These are phyloP conservation scores for Metellina segmentata DNA, from an alignment of 2,888 invertebrate genomes.

Conservation along the genomic window DNA sequence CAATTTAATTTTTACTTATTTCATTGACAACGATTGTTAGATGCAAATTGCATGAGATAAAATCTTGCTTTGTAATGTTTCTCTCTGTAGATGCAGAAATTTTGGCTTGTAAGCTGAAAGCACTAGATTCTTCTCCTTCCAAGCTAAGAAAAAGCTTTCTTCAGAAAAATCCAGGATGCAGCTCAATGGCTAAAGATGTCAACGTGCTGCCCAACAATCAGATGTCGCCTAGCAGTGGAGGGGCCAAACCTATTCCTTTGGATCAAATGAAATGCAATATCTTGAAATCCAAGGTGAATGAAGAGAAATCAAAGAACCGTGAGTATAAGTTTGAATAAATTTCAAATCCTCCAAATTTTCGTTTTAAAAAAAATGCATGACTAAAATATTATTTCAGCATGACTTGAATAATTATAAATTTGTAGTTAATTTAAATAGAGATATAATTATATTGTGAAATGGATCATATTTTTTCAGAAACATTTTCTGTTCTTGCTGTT, in stretches of 20 bases:
- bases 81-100: conserved; percentile 66
- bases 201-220: conserved; percentile 73
- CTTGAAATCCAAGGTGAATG: conserved; percentile 76
- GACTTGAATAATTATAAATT: too few relatives aligned
- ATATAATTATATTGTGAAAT: too few relatives aligned
- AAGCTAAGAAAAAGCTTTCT: conserved; percentile 58
- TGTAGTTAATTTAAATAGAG: too few relatives aligned
- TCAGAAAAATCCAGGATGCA: conserved; percentile 51
- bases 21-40: not conserved
- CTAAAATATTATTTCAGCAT: too few relatives aligned
- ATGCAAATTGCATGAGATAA: not conserved
- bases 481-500: too few relatives aligned
- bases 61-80: not conserved
- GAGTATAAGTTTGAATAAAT: conserved; percentile 2
- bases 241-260: conserved; percentile 74
- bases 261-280: conserved; percentile 77
- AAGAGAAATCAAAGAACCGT: conserved; percentile 73
- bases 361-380: too few relatives aligned
- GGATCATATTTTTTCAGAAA: too few relatives aligned
- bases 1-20: not conserved
- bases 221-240: conserved; percentile 74
- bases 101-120: conserved; percentile 73
- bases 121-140: conserved; percentile 73
- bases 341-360: not conserved
- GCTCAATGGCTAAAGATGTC: conserved; percentile 55